phyloP scores from a whole-genome alignment of 30 jellyfish, hydroid and myxozoan species.

The Pelagia noctiluca region DNA sequence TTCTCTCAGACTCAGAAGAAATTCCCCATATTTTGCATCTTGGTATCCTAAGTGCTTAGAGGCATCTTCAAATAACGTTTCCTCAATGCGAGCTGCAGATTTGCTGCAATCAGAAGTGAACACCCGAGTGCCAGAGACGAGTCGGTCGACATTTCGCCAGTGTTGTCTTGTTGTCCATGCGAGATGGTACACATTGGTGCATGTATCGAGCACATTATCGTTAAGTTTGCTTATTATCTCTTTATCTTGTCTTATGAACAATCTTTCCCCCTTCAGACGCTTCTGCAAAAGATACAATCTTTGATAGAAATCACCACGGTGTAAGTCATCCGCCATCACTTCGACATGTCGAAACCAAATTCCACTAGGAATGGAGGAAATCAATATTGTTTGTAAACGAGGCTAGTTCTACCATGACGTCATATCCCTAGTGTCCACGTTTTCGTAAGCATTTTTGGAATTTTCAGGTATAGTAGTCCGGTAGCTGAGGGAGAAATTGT shows the following conservation, averaged over 20 bases:
- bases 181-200: constrained; percentile 78
- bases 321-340: too few species aligned
- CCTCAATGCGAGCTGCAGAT: constrained; percentile 78
- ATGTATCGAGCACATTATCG: constrained; percentile 62
- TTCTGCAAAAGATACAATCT: constrained; percentile 62
- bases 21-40: constrained; percentile 91
- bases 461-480: too few species aligned
- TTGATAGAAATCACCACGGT: constrained; percentile 35
- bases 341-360: too few species aligned
- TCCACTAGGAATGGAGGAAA: too few species aligned
- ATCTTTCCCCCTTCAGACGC: constrained; percentile 85
- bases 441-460: too few species aligned
- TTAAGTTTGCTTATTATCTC: constrained; percentile 81
- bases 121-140: constrained; percentile 71
- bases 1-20: constrained; percentile 58
- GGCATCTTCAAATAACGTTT: constrained; percentile 85
- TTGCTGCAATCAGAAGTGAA: constrained; percentile 92
- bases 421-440: too few species aligned
- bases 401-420: too few species aligned
- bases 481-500: too few species aligned
- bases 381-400: too few species aligned
- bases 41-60: constrained; percentile 78
- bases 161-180: constrained; percentile 95
- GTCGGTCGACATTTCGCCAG: constrained; percentile 93
- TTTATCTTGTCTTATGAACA: constrained; percentile 82